These are phyloP conservation scores for Acanthis flammea DNA, from an alignment of 2,797 vertebrate species.

Conservation along the genomic window DNA sequence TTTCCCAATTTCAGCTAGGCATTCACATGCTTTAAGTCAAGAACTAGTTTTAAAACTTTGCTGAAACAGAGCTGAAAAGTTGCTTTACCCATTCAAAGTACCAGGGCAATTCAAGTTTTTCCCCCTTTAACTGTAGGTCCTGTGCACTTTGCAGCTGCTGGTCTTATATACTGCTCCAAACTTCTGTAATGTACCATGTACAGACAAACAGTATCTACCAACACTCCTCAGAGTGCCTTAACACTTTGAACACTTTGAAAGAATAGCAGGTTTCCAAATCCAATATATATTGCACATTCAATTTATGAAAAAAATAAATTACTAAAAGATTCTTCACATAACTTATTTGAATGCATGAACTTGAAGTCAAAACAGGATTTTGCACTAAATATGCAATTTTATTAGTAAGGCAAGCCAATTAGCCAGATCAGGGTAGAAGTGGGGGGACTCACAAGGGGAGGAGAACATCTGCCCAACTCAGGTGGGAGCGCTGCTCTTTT, in stretches of 20 bases:
- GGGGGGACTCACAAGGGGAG: not conserved
- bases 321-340: not conserved
- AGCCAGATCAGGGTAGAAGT: not conserved
- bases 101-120: not conserved
- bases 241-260: not conserved
- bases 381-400: not conserved
- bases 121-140: rapidly evolving
- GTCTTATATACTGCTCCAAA: not conserved
- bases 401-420: not conserved
- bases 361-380: not conserved
- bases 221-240: not conserved
- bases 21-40: not conserved
- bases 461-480: not conserved
- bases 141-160: not conserved
- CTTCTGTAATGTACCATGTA: rapidly evolving
- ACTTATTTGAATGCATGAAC: not conserved
- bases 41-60: not conserved
- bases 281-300: not conserved
- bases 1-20: not conserved
- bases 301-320: not conserved
- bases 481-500: not conserved
- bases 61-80: not conserved
- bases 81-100: not conserved
- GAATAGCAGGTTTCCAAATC: not conserved
- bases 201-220: not conserved